Base-by-base conservation (phyloP, 37 sponge, comb jelly and placozoan genomes). In the Ianthella basta region DNA sequence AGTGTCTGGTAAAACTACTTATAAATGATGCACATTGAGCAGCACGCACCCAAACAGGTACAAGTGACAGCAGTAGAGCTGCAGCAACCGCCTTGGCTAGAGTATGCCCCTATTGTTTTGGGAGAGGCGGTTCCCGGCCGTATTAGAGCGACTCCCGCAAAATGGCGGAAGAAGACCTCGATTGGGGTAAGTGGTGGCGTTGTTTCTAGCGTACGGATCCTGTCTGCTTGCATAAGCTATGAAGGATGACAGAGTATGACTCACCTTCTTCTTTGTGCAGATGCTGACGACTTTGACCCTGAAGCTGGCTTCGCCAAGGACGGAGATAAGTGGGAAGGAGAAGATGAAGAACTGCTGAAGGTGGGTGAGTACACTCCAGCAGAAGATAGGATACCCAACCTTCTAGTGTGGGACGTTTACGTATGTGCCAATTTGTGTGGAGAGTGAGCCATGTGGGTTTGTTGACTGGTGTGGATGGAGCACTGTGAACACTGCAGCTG, bases 201-300 rank as follows among this genome's bases (percentile, higher is more conserved):
- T 10, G 50, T 10, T 44, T 8, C 50, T 27, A 70, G 72, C 24
- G 78, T 41, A 50, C 25, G 20, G 3, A 1, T 18, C 53, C 8
- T 1, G 55, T 20, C 21, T 33, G 5, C 13, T 15, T 72, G 23
- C 4, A 8, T 72, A 16, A 5, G 18, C 39, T 18, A 15, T 35
- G 5, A 8, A 10, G 20, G 53, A 4, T 29, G 3, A 55, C 10
- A 19, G 67, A 2, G 3, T 16, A 65, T 24, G 23, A 14, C 12
- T 0, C 0, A 27, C n/a, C 27, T 65, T 4, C 24, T 38, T 27
- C 5, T 4, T 27, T 18, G 18, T 44, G 14, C 35, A 87, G 91
- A 91, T 55, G 87, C 72, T 38, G 91, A 91, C 15, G 67, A 86
- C 29, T 91, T 91, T 56, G 87, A 91, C 59, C 87, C 87, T 0